Conservation (phyloP, 2,888 invertebrate genomes). For the Aleiodes alternator region DNA sequence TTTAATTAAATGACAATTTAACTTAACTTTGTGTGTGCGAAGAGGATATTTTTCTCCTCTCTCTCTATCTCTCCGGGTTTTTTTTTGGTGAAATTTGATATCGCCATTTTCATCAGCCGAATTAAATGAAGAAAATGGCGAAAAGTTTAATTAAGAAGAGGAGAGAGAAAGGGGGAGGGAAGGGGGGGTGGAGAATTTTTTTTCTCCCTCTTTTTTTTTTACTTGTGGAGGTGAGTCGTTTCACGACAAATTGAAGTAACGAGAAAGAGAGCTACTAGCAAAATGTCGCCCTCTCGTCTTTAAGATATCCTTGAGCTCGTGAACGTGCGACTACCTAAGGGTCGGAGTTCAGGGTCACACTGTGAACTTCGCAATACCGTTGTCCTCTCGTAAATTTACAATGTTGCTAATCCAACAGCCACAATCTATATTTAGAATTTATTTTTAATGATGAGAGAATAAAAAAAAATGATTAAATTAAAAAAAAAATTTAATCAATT, state of each 20-base stretch:
- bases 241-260: constrained; percentile 25
- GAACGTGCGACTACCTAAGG: constrained; percentile 45
- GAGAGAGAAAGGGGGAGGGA: background rate
- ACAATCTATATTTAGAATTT: background rate
- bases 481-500: too few species aligned
- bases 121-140: constrained; percentile 27
- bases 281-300: constrained; percentile 64
- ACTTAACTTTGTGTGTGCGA: too few species aligned
- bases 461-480: too few species aligned
- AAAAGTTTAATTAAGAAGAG: constrained; percentile 36
- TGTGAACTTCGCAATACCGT: constrained; percentile 48
- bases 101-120: background rate
- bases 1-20: constrained; percentile 36
- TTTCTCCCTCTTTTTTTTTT: background rate
- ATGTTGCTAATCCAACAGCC: background rate
- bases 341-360: constrained; percentile 65
- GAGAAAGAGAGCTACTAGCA: constrained; percentile 33
- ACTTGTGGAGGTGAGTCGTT: background rate
- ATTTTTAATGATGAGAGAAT: too few species aligned
- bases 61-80: background rate
- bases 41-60: background rate
- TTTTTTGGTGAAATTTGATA: constrained; percentile 10
- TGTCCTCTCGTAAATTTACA: constrained; percentile 52
- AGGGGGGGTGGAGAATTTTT: background rate
- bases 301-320: constrained; percentile 65